Evolutionary conservation across 2,888 invertebrate species (phyloP).

Genomic region (Dryobota labecula): DNA sequence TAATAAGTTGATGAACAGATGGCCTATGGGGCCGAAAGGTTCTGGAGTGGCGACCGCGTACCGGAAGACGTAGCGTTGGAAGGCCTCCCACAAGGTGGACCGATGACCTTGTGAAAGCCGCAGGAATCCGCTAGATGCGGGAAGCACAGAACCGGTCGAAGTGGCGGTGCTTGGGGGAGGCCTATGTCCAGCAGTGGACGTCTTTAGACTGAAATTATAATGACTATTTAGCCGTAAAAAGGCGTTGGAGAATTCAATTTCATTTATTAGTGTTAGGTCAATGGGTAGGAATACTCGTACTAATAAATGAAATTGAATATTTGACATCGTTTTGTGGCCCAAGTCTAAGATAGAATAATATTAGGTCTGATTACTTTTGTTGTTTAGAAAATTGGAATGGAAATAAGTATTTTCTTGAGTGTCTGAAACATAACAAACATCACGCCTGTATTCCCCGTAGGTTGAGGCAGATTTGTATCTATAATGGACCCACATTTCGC

Average conservation of each 20-base stretch:
- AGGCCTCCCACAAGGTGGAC: no score
- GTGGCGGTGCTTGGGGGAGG: no score
- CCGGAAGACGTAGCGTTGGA: no score
- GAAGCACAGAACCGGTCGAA: no score
- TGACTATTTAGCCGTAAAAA: conserved; percentile 10
- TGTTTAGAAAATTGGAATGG: neutral
- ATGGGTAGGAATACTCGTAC: neutral
- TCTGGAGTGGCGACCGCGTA: no score
- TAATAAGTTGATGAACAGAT: no score
- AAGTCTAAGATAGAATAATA: conserved; percentile 1
- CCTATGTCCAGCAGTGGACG: no score
- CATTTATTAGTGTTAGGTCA: conserved; percentile 13
- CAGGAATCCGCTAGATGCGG: no score
- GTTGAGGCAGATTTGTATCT: neutral
- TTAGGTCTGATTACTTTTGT: neutral
- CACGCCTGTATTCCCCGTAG: neutral
- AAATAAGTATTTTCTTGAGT: neutral
- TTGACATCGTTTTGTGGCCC: conserved; percentile 7
- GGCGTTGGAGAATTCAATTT: conserved; percentile 23
- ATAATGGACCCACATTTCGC: neutral
- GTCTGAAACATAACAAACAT: neutral
- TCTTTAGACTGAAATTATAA: no score
- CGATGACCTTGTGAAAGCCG: no score
- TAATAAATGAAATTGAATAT: conserved; percentile 27
- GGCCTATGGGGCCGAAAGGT: no score